Percentiles rank a stretch among this genome's conserved stretches.
These are phyloP conservation scores for Platerodrilus igneus DNA, from an alignment of 2,888 invertebrate genomes.

Conservation along the genomic window DNA sequence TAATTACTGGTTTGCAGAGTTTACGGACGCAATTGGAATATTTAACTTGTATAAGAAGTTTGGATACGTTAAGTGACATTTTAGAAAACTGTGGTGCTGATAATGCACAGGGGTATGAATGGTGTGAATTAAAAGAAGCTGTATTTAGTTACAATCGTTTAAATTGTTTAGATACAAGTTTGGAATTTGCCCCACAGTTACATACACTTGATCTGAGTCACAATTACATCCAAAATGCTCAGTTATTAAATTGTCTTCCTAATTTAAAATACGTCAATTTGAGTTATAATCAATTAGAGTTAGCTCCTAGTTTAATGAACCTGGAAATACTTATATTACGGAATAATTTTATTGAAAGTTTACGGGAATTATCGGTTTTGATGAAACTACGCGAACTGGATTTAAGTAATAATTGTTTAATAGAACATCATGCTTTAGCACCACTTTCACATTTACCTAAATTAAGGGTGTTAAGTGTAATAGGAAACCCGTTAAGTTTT, in stretches of 20 bases:
- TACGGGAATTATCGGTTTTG: constrained; percentile 53
- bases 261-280: constrained; percentile 60
- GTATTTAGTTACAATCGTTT: constrained; percentile 57
- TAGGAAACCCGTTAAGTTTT: constrained; percentile 60
- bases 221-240: constrained; percentile 55
- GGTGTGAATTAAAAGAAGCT: constrained; percentile 57
- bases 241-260: constrained; percentile 55
- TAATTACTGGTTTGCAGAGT: constrained; percentile 55
- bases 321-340: constrained; percentile 52
- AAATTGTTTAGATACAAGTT: constrained; percentile 51
- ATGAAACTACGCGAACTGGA: constrained; percentile 57
- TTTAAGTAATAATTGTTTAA: constrained; percentile 59
- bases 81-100: constrained; percentile 57
- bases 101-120: constrained; percentile 54
- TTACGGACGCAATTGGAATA: constrained; percentile 57
- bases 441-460: constrained; percentile 54
- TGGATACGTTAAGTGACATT: constrained; percentile 47
- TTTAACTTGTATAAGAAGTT: constrained; percentile 49
- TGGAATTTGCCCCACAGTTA: constrained; percentile 58
- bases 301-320: constrained; percentile 53
- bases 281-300: constrained; percentile 57
- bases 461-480: constrained; percentile 53
- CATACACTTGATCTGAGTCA: constrained; percentile 61
- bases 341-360: constrained; percentile 61
- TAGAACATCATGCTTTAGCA: constrained; percentile 55